Evolutionary conservation across 1,140 invertebrate genomes (phyloP), one percentile per base, ranked within the genome.

Genomic region (Drosophila parabipectinata): DNA sequence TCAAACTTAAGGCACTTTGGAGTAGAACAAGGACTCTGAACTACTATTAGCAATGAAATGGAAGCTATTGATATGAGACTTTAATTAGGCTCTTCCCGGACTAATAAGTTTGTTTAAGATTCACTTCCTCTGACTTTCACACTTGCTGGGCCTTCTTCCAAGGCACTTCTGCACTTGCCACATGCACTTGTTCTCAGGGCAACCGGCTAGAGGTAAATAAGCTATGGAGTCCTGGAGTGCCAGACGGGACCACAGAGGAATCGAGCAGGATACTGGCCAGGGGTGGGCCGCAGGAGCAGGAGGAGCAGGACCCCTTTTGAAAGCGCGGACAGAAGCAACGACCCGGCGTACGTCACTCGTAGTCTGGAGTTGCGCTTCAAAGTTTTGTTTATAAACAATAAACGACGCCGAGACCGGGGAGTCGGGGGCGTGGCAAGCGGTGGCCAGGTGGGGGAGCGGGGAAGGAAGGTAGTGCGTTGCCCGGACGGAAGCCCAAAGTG

Each of bases 321-420:
- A 58, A 72, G 68, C 79, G 59, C 55, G 69, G 45, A 72, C 62
- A 73, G 76, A 48, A 63, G 51, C 50, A 74, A 72, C 67, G 82
- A 72, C 78, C 82, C 63, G 64, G 78, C 78, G 72, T 87, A 82
- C 81, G 81, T 85, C 81, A 87, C 62, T 54, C 30, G 24, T 48
- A 63, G 58, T 53, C 62, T 72, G 57, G 63, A 57, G 58, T 64
- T 58, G 64, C 45, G 75, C 55, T 21, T 62, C 45, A 37, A 67
- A 72, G 83, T 88, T 88, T 85, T 85, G 82, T 85, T 85, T 85
- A 85, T 88, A 85, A 82, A 85, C 82, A 85, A 88, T 85, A 85
- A 85, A 85, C 82, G 82, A 85, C 82, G 64, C 72, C 66, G 64
- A 41, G 51, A 37, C 47, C 26, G 8, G 21, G 45, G 56, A 41